Evolutionary conservation across 2,888 invertebrate species (phyloP).

Genomic region (Netelia fuscicornis): DNA sequence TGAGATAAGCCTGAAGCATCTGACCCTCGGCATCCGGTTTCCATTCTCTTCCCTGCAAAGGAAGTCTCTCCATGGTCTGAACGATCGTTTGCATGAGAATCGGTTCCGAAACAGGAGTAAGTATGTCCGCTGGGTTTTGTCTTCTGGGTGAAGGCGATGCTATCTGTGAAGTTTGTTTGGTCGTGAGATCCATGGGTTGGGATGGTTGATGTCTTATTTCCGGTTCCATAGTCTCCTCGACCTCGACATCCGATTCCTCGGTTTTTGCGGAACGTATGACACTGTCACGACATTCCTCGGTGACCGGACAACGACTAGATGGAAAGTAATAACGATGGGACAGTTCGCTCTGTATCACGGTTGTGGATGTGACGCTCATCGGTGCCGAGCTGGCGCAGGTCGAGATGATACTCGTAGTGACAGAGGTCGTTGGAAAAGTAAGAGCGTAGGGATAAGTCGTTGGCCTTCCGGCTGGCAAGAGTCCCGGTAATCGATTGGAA

Average conservation of each 20-base stretch:
- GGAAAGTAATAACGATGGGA: slow-evolving; percentile 83
- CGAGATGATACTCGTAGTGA: slow-evolving; percentile 69
- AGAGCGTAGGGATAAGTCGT: slow-evolving; percentile 89
- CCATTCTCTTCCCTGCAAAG: slow-evolving; percentile 87
- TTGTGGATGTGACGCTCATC: slow-evolving; percentile 65
- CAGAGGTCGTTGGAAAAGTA: slow-evolving; percentile 72
- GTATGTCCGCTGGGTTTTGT: slow-evolving; percentile 85
- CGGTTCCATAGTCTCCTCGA: slow-evolving; percentile 68
- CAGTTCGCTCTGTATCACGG: slow-evolving; percentile 78
- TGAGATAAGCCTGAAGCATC: slow-evolving; percentile 90
- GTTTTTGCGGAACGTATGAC: slow-evolving; percentile 76
- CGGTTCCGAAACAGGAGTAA: slow-evolving; percentile 88
- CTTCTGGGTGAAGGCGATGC: slow-evolving; percentile 70
- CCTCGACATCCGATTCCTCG: slow-evolving; percentile 74
- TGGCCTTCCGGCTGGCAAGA: slow-evolving; percentile 88
- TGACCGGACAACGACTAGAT: slow-evolving; percentile 75
- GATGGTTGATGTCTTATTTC: slow-evolving; percentile 70
- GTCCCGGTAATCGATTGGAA: slow-evolving; percentile 85
- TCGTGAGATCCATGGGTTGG: slow-evolving; percentile 85
- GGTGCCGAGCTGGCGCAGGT: slow-evolving; percentile 59
- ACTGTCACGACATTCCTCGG: slow-evolving; percentile 73
- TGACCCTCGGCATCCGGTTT: slow-evolving; percentile 86
- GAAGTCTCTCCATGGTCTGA: slow-evolving; percentile 88
- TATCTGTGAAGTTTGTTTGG: slow-evolving; percentile 73
- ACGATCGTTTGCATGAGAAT: slow-evolving; percentile 88